Evolutionary conservation across 1,140 invertebrate genomes (phyloP), one percentile per base, ranked within the genome.

Genomic region (Musca domestica): DNA sequence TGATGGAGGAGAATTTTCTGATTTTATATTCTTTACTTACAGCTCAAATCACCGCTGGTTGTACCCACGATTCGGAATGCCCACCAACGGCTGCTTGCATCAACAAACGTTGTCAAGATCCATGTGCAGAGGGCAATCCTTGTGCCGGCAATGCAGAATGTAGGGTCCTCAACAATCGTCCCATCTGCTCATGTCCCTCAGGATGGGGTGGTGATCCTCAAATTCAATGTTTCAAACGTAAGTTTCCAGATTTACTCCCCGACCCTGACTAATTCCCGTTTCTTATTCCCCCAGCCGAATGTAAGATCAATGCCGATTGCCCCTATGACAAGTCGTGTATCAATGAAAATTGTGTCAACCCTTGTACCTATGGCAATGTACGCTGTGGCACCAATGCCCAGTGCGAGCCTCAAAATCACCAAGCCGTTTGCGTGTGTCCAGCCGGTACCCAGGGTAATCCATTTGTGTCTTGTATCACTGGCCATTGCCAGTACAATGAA

Each of bases 131-230:
- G 2, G 86, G 87, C 41, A 91, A 90, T 74, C 91, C 91, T 1
- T 96, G 94, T 77, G 93, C 92, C 41, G 82, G 86, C 10, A 88
- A 90, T 71, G 92, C 93, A 0, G 86, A 92, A 64, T 96, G 94
- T 74, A 82, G 88, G 15, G 88, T 91, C 0, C 83, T 84, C 20
- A 84, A 88, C 70, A 92, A 93, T 76, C 87, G 91, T 73, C 91
- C 93, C 4, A 88, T 87, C 10, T 95, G 94, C 76, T 86, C 86
- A 70, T 96, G 94, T 82, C 91, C 91, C 23, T 86, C 89, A 52
- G 92, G 92, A 49, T 93, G 90, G 82, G 92, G 91, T 63, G 95
- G 95, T 71, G 91, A 96, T 83, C 94, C 95, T 34, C 89, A 94
- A 82, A 78, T 89, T 7, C 85, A 89, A 72, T 96, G 94, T 74